Conservation (phyloP, 2,888 invertebrate species). For the Athetis lepigone region DNA sequence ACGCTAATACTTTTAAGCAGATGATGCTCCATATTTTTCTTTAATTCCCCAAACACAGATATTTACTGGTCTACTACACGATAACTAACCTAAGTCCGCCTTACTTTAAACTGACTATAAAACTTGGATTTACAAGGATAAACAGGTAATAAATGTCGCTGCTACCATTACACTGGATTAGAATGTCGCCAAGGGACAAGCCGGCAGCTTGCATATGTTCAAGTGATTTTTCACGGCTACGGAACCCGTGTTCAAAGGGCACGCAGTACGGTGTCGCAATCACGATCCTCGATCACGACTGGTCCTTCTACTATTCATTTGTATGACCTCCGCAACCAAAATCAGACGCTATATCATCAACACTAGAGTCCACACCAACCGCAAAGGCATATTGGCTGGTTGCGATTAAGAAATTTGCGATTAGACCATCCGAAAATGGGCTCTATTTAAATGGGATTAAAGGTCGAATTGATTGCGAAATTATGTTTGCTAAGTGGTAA, state of each 20-base stretch:
- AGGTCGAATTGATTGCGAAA: conserved; percentile 61
- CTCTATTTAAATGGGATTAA: conserved; percentile 69
- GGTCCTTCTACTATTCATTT: conserved; percentile 84
- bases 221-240: conserved; percentile 90
- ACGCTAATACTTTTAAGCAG: background rate
- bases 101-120: conserved; percentile 45
- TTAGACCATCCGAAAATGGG: conserved; percentile 66
- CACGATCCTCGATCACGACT: conserved; percentile 90
- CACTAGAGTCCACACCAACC: conserved; percentile 64
- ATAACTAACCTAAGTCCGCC: conserved; percentile 31
- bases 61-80: conserved; percentile 42
- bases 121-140: conserved; percentile 48
- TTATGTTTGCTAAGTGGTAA: conserved; percentile 75
- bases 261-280: conserved; percentile 89
- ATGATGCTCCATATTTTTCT: conserved; percentile 43
- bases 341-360: conserved; percentile 64
- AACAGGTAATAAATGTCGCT: conserved; percentile 59
- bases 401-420: conserved; percentile 63
- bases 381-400: conserved; percentile 52
- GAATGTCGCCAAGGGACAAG: conserved; percentile 81
- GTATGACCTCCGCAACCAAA: conserved; percentile 69
- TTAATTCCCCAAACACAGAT: conserved; percentile 25
- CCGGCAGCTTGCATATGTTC: conserved; percentile 88
- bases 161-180: conserved; percentile 81
- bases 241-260: conserved; percentile 89